Evolutionary conservation across 2,888 invertebrate genomes (phyloP), one percentile per base, ranked within the genome.

Genomic region (Drosophila falleni): DNA sequence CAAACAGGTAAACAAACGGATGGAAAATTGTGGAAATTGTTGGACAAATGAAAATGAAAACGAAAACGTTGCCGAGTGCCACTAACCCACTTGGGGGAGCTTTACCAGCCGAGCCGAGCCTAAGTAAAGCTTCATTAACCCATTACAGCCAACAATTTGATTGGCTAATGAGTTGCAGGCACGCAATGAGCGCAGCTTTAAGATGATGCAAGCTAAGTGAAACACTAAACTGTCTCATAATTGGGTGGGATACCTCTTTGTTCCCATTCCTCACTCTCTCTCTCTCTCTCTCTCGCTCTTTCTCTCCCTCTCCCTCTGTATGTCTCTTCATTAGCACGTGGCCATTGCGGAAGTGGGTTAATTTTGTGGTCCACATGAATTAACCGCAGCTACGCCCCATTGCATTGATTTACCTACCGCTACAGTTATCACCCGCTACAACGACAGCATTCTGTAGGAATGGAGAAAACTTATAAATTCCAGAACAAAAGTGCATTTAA

Each of bases 301-400:
- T 10, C 16, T 56, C 31, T 50, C 47, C 41, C 13, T 39, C 15
- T 19, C 23, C 6, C 42, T 42, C 29, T 26, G 5, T 42, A 8
- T 26, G 10, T 3, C 5, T 39, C 54, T 68, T 71, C 61, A 59
- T 74, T 71, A 76, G 76, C 86, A 87, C 86, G 79, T 78, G 89
- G 74, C 73, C 51, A 72, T 63, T 54, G 44, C 90, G 89, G 89
- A 86, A 89, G 84, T 86, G 71, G 77, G 74, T 75, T 49, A 75
- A 53, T 59, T 55, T 60, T 75, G 76, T 87, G 89, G 81, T 86
- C 89, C 89, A 85, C 65, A 80, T 74, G 67, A 84, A 71, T 75
- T 63, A 88, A 88, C 86, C 88, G 88, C 89, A 84, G 68, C 67
- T 67, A 89, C 87, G 86, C 90, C 80, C 53, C 78, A 89, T 76